phyloP scores from a whole-genome alignment of 2,113 vertebrate genomes.

The Agelaius tricolor region DNA sequence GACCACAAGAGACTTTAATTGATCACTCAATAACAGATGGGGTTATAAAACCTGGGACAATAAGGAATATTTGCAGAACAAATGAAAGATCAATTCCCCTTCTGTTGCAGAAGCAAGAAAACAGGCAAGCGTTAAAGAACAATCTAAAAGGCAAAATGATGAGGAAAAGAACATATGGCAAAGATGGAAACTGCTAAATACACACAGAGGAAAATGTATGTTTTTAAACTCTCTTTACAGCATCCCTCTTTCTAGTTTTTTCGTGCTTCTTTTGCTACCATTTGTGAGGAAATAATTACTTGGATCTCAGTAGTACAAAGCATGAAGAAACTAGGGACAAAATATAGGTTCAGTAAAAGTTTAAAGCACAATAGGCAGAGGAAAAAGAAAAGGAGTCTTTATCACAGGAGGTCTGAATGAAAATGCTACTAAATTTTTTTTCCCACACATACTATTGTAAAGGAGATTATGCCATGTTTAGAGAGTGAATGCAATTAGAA shows the following conservation, averaged over 20 bases:
- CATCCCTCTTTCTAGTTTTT: not conserved
- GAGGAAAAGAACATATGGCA: slow-evolving; percentile 56
- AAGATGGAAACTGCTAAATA: slow-evolving; percentile 51
- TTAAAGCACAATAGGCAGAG: not conserved
- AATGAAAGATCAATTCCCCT: slow-evolving; percentile 65
- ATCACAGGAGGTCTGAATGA: not conserved
- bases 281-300: not conserved
- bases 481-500: not conserved
- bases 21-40: slow-evolving; percentile 57
- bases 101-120: slow-evolving; percentile 39
- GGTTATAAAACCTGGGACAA: slow-evolving; percentile 55
- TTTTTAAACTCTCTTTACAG: not conserved
- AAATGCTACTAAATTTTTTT: not conserved
- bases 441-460: not conserved
- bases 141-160: slow-evolving; percentile 61
- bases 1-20: slow-evolving; percentile 16
- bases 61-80: slow-evolving; percentile 57
- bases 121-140: slow-evolving; percentile 51
- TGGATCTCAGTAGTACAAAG: not conserved
- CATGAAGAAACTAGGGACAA: not conserved
- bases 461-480: not conserved
- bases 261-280: not conserved
- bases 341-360: not conserved
- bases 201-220: slow-evolving; percentile 45
- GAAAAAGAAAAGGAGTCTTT: not conserved